A percentile compares a stretch with the other conserved stretches of the same genome.
phyloP scores from a whole-genome alignment of 1,140 invertebrate genomes.

The Zaprionus kolodkinae region DNA sequence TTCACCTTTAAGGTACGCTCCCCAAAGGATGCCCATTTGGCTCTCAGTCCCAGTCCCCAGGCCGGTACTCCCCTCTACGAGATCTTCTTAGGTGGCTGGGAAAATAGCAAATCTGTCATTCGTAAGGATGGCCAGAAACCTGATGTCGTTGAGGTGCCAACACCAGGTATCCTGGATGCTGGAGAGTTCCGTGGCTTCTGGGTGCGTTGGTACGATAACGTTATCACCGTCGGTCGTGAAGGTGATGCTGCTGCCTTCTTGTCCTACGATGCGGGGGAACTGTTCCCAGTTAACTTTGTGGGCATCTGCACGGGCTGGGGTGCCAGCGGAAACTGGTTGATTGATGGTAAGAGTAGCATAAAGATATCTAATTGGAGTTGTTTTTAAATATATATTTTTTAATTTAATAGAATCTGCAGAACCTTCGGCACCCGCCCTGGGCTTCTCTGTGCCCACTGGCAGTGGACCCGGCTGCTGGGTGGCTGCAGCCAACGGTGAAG shows the following conservation, averaged over 20 bases:
- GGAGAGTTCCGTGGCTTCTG: conserved; percentile 92
- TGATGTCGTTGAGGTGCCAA: conserved; percentile 90
- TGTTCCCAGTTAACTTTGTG: conserved; percentile 89
- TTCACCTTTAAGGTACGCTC: conserved; percentile 91
- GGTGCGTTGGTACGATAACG: conserved; percentile 90
- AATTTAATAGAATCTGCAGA: conserved; percentile 38
- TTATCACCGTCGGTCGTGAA: conserved; percentile 77
- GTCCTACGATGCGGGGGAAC: conserved; percentile 88
- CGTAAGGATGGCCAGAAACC: conserved; percentile 91
- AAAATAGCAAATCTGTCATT: conserved; percentile 92
- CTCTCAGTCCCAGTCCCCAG: conserved; percentile 87
- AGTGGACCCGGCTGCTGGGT: conserved; percentile 87
- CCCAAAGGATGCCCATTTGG: conserved; percentile 92
- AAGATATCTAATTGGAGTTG: too few relatives aligned
- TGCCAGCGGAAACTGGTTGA: conserved; percentile 91
- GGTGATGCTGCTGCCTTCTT: conserved; percentile 89
- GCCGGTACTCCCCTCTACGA: conserved; percentile 91
- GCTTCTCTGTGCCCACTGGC: conserved; percentile 62
- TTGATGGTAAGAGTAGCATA: conserved; percentile 88
- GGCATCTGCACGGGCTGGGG: conserved; percentile 95
- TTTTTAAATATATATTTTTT: too few relatives aligned
- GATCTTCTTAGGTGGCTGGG: conserved; percentile 94
- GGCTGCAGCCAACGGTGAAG: conserved; percentile 86
- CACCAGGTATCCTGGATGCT: conserved; percentile 88
- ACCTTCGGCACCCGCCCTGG: conserved; percentile 61